Conservation (phyloP, 2,888 invertebrate genomes). For the Dromius quadrimaculatus region DNA sequence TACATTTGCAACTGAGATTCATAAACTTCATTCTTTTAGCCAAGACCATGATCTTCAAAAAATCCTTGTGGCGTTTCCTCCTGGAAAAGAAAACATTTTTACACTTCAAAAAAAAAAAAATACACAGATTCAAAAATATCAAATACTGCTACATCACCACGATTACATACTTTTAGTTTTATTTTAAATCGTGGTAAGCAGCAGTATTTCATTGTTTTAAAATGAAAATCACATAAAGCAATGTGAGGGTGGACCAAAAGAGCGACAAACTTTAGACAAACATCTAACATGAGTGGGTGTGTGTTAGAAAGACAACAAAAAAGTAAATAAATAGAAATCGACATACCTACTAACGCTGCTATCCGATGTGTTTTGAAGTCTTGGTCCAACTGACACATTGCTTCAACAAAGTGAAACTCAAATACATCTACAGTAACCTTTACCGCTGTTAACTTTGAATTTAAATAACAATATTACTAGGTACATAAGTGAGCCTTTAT, state of each 20-base stretch:
- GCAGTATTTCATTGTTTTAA: constrained; percentile 54
- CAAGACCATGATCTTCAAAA: constrained; percentile 98
- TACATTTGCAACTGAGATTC: constrained; percentile 10
- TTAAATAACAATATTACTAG: constrained; percentile 25
- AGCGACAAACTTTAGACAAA: constrained; percentile 26
- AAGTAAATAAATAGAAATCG: constrained; percentile 15
- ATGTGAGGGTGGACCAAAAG: constrained; percentile 56
- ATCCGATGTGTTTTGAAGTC: constrained; percentile 19
- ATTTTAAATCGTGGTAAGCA: constrained; percentile 49
- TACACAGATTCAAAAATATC: background rate
- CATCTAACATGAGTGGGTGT: constrained; percentile 23
- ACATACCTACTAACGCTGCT: constrained; percentile 45
- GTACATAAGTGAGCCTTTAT: constrained; percentile 46
- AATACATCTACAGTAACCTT: constrained; percentile 10
- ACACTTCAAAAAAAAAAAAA: constrained; percentile 3
- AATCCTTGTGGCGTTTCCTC: constrained; percentile 99
- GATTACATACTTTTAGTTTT: background rate
- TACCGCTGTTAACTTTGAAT: constrained; percentile 21
- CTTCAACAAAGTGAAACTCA: constrained; percentile 35
- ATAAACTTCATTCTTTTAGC: constrained; percentile 70
- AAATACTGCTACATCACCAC: background rate
- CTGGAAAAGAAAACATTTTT: constrained; percentile 77
- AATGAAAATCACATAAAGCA: constrained; percentile 52
- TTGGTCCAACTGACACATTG: constrained; percentile 51
- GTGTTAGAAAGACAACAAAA: constrained; percentile 27